Percentiles rank a stretch among this genome's conserved stretches.
Evolutionary conservation across 23 tunicate genomes (phyloP).

Genomic region (Styela plicata): DNA sequence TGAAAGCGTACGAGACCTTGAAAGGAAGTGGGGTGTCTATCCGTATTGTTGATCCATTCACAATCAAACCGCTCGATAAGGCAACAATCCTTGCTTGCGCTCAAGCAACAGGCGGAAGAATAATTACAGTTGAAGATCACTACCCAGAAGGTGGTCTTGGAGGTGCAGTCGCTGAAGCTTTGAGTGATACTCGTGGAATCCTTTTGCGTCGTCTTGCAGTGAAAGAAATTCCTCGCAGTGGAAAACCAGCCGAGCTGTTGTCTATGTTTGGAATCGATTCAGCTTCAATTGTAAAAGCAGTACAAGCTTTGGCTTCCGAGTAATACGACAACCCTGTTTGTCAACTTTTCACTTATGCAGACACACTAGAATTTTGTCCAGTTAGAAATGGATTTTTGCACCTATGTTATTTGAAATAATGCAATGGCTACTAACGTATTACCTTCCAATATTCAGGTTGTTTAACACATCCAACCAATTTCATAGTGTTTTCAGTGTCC

Average conservation of each 20-base stretch:
- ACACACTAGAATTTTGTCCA: background rate
- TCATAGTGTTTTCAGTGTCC: no score
- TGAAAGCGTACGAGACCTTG: slow-evolving; percentile 64
- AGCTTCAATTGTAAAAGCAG: slow-evolving; percentile 76
- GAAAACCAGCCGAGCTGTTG: slow-evolving; percentile 64
- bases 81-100: slow-evolving; percentile 50
- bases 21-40: slow-evolving; percentile 53
- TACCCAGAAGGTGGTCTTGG: slow-evolving; percentile 95
- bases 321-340: background rate
- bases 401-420: no score
- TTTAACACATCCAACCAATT: no score
- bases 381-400: no score
- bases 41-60: slow-evolving; percentile 85
- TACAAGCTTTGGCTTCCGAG: slow-evolving; percentile 40
- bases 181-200: slow-evolving; percentile 66
- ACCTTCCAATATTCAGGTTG: no score
- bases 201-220: slow-evolving; percentile 69
- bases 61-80: slow-evolving; percentile 82
- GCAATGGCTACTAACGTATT: no score
- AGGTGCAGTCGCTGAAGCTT: slow-evolving; percentile 87
- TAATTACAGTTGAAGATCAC: slow-evolving; percentile 96
- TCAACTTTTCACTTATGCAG: background rate
- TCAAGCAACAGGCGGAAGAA: slow-evolving; percentile 68
- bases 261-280: slow-evolving; percentile 81
- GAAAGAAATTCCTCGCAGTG: slow-evolving; percentile 81